phyloP scores from a whole-genome alignment of 2,113 vertebrate genomes.

The Ciconia maguari region DNA sequence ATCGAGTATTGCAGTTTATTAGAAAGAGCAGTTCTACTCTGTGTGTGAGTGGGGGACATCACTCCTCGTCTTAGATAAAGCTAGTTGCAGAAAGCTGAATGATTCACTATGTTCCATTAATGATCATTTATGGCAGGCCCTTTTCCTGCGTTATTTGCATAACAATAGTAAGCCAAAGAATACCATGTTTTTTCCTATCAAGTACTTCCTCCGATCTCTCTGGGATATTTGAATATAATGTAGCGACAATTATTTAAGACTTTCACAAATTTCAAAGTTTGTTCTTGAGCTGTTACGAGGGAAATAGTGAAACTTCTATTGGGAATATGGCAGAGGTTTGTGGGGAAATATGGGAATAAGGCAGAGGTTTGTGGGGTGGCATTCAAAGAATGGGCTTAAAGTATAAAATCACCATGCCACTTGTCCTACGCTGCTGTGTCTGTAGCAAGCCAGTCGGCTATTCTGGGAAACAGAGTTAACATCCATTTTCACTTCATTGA shows the following conservation, averaged over 20 bases:
- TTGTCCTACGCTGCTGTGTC: not conserved
- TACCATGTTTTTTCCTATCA: accelerated
- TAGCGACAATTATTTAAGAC: not conserved
- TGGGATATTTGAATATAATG: not conserved
- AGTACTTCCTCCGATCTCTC: not conserved
- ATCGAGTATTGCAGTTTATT: not conserved
- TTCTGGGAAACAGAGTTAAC: not conserved
- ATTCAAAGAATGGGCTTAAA: not conserved
- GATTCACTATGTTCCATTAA: not conserved
- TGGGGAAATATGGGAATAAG: not conserved
- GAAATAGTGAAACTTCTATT: not conserved
- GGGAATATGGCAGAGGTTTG: not conserved
- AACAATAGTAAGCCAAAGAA: not conserved
- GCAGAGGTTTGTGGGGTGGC: not conserved
- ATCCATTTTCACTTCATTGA: not conserved
- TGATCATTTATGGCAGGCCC: not conserved
- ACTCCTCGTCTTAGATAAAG: not conserved
- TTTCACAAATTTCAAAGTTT: not conserved
- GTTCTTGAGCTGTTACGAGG: not conserved
- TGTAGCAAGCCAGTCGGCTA: not conserved
- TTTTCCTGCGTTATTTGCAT: not conserved
- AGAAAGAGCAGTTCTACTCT: not conserved
- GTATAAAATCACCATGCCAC: not conserved
- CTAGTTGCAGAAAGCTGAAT: not conserved
- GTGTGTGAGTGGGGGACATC: not conserved